Evolutionary conservation across 2,113 vertebrate species (phyloP), one percentile per base, ranked within the genome.

Genomic region (Perccottus glenii): DNA sequence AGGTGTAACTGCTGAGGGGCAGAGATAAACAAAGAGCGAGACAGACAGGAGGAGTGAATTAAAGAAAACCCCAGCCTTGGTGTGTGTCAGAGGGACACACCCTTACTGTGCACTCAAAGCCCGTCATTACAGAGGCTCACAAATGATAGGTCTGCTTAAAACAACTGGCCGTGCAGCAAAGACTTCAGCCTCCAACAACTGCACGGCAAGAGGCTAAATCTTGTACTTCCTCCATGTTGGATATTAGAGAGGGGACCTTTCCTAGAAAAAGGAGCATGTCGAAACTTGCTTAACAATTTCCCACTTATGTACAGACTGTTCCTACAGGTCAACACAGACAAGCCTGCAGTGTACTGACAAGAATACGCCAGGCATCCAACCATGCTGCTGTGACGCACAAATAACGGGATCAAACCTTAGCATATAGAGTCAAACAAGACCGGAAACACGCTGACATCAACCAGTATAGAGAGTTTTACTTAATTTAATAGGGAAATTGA

Each of bases 91-190:
- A 70, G 84, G 64, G 92, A 90, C 91, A 92, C 92, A 89, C 92
- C 92, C 92, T 55, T 87, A 73, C 69, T 70, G 67, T 76, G 63
- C 81, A 73, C 77, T 78, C 86, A 76, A 88, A 92, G 75, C 84
- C 88, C 70, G 61, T 92, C 89, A 92, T 93, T 92, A 92, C 83
- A 19, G 63, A 43, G 67, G 60, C 77, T 81, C 73, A 78, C 83
- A 90, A 92, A 90, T 89, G 87, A 91, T 88, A 91, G 87, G 70
- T 80, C 84, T 90, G 73, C 15, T 61, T 84, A 82, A 85, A 91
- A 78, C 74, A 82, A 82, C 80, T 81, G 77, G 78, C 83, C 51
- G 65, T 52, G 59, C 52, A 58, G 69, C 64, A 67, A 72, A 64
- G 19, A 78, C 68, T 83, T 68, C 49, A 57, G 67, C 59, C 75